phyloP scores from a whole-genome alignment of 2,113 vertebrate genomes.

The Ictalurus furcatus region DNA sequence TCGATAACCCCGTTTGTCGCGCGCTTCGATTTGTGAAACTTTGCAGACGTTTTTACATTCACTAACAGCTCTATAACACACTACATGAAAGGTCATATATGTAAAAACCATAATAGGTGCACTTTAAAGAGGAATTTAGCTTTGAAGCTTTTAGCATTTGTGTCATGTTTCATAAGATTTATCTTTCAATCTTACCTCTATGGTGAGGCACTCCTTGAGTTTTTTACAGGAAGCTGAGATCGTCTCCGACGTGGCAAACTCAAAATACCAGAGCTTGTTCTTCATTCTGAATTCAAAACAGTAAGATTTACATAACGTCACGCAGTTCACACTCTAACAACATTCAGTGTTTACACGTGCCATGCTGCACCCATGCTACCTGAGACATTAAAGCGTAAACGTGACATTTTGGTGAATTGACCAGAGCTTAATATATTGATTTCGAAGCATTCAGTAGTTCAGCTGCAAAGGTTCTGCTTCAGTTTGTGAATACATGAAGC shows the following conservation, averaged over 20 bases:
- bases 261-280: conserved; percentile 94
- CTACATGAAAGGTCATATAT: too few species aligned
- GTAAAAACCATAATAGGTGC: too few species aligned
- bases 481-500: background rate
- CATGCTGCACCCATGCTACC: too few species aligned
- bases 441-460: background rate
- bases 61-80: too few species aligned
- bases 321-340: background rate
- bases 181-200: conserved; percentile 74
- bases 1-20: too few species aligned
- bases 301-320: conserved; percentile 9
- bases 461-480: background rate
- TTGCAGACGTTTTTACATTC: too few species aligned
- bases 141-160: background rate
- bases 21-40: too few species aligned
- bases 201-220: conserved; percentile 77
- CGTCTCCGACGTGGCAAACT: conserved; percentile 90
- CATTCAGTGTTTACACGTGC: background rate
- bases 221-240: conserved; percentile 90
- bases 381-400: background rate
- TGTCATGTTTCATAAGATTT: background rate
- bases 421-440: too few species aligned
- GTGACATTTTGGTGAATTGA: background rate
- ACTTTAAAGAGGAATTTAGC: background rate
- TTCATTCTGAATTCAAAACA: conserved; percentile 74